Evolutionary conservation across 2,888 invertebrate genomes (phyloP).

Genomic region (Drosophila hamatofila): DNA sequence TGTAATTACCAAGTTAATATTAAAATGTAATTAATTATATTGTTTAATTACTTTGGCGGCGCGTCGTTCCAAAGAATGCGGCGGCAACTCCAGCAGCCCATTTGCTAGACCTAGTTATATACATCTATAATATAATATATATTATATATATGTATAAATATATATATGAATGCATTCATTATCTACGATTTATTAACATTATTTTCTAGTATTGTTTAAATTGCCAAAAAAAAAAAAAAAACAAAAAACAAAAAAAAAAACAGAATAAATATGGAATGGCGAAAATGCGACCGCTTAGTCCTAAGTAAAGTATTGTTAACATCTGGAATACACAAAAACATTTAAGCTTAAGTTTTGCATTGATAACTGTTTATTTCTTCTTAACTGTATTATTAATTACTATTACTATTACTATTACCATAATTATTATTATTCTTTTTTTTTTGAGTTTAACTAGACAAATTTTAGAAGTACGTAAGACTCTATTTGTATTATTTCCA

Average conservation of each 20-base stretch:
- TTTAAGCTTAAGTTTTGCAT: conserved; percentile 26
- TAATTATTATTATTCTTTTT: conserved; percentile 9
- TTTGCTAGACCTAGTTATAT: conserved; percentile 62
- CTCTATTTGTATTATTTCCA: conserved; percentile 46
- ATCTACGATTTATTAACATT: conserved; percentile 30
- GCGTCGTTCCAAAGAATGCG: conserved; percentile 57
- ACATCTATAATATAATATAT: conserved; percentile 20
- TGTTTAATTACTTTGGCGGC: conserved; percentile 44
- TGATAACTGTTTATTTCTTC: conserved; percentile 4
- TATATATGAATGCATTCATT: conserved; percentile 14
- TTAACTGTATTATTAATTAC: conserved; percentile 6
- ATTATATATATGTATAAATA: conserved; percentile 5
- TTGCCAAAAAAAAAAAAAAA: conserved; percentile 39
- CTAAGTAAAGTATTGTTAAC: conserved; percentile 29
- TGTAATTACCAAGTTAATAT: conserved; percentile 39
- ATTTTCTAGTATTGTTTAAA: conserved; percentile 56
- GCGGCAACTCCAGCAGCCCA: conserved; percentile 34
- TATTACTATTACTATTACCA: conserved; percentile 1
- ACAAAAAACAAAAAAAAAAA: neutral
- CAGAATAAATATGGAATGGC: neutral
- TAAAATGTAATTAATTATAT: conserved; percentile 38
- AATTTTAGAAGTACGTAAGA: conserved; percentile 46
- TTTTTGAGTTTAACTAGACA: conserved; percentile 53
- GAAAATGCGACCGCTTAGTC: conserved; percentile 16
- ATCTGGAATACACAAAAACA: conserved; percentile 27